A percentile compares a stretch with the other conserved stretches of the same genome.
These are phyloP conservation scores for Columba livia DNA, from an alignment of 2,113 vertebrate genomes.

Conservation along the genomic window DNA sequence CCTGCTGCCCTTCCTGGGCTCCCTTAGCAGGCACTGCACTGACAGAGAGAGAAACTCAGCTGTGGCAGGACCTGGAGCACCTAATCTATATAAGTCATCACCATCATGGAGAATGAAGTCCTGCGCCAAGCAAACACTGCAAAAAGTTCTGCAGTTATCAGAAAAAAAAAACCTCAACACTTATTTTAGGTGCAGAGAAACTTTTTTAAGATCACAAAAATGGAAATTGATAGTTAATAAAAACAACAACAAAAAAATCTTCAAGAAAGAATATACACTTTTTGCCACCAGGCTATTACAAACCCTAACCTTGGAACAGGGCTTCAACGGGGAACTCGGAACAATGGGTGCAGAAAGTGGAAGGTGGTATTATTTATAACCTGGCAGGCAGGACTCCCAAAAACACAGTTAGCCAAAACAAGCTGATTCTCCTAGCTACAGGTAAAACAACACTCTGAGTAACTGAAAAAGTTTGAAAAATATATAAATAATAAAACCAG, in stretches of 20 bases:
- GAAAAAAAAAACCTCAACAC: background rate
- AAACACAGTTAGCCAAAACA: constrained; percentile 49
- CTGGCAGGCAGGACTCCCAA: constrained; percentile 27
- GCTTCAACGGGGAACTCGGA: background rate
- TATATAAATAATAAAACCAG: constrained; percentile 14
- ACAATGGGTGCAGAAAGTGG: constrained; percentile 11
- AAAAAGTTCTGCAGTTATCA: background rate
- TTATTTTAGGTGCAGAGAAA: background rate
- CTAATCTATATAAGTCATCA: background rate
- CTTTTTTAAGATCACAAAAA: background rate
- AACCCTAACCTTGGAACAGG: background rate
- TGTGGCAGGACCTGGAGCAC: background rate
- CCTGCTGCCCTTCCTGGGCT: background rate
- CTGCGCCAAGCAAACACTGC: background rate
- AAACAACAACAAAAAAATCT: background rate
- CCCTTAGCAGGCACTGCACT: background rate
- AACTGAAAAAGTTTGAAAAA: constrained; percentile 29
- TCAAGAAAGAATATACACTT: background rate
- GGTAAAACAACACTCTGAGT: constrained; percentile 68
- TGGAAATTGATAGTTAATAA: background rate
- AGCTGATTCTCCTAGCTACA: constrained; percentile 48
- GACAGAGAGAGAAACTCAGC: background rate
- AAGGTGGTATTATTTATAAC: constrained; percentile 63
- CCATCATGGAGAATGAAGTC: background rate
- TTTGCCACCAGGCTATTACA: background rate